Evolutionary conservation across 2,797 vertebrate genomes (phyloP).

Genomic region (Pitangus sulphuratus): DNA sequence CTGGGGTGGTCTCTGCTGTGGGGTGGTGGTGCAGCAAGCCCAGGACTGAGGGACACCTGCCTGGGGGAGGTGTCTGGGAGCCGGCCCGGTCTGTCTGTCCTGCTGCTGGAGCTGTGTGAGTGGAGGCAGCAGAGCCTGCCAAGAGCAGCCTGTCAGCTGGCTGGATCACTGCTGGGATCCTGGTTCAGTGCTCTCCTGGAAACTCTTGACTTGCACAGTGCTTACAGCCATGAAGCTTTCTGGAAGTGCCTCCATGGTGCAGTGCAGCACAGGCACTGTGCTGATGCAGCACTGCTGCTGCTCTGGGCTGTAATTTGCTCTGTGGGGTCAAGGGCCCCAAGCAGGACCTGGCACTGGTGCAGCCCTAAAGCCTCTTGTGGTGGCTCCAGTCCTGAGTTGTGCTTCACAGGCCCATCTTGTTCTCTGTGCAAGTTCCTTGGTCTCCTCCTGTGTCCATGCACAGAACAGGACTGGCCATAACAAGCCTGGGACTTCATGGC

Average conservation of each 20-base stretch:
- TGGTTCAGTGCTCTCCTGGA: not conserved
- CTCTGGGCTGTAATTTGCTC: not conserved
- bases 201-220: fast-evolving
- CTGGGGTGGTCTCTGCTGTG: not conserved
- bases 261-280: not conserved
- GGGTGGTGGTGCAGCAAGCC: not conserved
- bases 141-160: not conserved
- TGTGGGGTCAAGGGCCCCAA: not conserved
- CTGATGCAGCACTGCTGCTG: slow-evolving; percentile 2
- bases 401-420: not conserved
- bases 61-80: not conserved
- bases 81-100: not conserved
- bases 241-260: not conserved
- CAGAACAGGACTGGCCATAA: not conserved
- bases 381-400: not conserved
- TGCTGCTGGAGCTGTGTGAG: not conserved
- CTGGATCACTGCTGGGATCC: not conserved
- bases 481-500: not conserved
- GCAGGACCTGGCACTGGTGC: fast-evolving
- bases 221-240: not conserved
- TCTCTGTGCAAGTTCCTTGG: not conserved
- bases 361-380: not conserved
- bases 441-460: not conserved
- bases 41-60: not conserved
- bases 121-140: not conserved